Percentiles rank a stretch among this genome's conserved stretches.
Evolutionary conservation across 2,797 vertebrate genomes (phyloP).

Genomic region (Sebastes minor): DNA sequence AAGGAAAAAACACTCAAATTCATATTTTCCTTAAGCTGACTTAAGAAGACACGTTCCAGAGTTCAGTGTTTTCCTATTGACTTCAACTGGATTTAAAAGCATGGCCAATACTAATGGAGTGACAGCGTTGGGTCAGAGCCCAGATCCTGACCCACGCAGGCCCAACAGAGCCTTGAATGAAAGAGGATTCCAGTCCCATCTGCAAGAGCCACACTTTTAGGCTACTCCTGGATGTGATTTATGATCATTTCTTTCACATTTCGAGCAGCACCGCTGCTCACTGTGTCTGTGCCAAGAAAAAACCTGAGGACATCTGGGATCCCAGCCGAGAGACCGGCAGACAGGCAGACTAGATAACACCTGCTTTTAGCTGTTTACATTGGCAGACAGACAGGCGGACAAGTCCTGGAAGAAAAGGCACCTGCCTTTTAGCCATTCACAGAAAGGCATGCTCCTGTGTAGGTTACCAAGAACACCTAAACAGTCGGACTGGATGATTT

Average conservation of each 20-base stretch:
- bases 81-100: conserved; percentile 53
- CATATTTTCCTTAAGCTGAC: conserved; percentile 13
- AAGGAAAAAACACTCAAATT: conserved; percentile 6
- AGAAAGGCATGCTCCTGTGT: conserved; percentile 1
- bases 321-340: conserved; percentile 41
- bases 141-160: conserved; percentile 54
- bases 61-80: conserved; percentile 34
- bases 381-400: conserved; percentile 50
- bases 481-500: conserved; percentile 25
- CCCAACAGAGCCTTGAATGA: conserved; percentile 45
- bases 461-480: conserved; percentile 5
- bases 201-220: conserved; percentile 48
- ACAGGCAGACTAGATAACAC: conserved; percentile 67
- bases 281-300: conserved; percentile 60
- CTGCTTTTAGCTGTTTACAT: conserved; percentile 66
- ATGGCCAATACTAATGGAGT: conserved; percentile 52
- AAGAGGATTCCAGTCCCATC: conserved; percentile 57
- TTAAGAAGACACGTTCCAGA: conserved; percentile 9
- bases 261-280: conserved; percentile 31
- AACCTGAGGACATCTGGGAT: conserved; percentile 66
- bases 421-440: conserved; percentile 54
- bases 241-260: conserved; percentile 62
- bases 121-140: conserved; percentile 59
- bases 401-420: conserved; percentile 49
- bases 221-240: conserved; percentile 56